phyloP scores from a whole-genome alignment of 2,888 invertebrate genomes.

The Drosophila meridionalis region DNA sequence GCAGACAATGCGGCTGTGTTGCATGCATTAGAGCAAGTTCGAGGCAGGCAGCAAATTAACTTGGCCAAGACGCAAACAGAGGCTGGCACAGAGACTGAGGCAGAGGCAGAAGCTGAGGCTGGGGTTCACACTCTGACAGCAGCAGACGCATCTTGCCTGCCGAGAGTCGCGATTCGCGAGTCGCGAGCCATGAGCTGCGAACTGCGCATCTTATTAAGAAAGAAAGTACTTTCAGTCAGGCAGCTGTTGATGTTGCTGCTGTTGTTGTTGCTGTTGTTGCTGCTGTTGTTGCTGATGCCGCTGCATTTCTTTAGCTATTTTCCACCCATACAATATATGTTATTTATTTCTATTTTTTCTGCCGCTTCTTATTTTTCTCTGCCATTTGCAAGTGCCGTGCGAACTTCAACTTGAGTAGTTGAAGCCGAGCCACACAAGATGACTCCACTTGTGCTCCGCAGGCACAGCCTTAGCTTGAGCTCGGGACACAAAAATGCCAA shows the following conservation, averaged over 20 bases:
- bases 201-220: slow-evolving; percentile 78
- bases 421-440: slow-evolving; percentile 70
- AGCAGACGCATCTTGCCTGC: slow-evolving; percentile 58
- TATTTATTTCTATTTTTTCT: slow-evolving; percentile 50
- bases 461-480: slow-evolving; percentile 18
- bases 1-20: slow-evolving; percentile 43
- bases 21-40: slow-evolving; percentile 79
- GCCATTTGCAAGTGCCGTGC: slow-evolving; percentile 70
- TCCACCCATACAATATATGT: slow-evolving; percentile 59
- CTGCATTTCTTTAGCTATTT: slow-evolving; percentile 52
- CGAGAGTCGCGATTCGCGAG: slow-evolving; percentile 31
- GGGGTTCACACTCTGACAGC: slow-evolving; percentile 22
- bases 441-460: slow-evolving; percentile 52
- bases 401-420: slow-evolving; percentile 74
- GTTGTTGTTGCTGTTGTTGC: slow-evolving; percentile 39
- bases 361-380: slow-evolving; percentile 30
- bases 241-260: slow-evolving; percentile 48
- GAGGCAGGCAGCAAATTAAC: slow-evolving; percentile 74
- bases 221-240: slow-evolving; percentile 79
- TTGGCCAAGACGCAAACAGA: slow-evolving; percentile 35
- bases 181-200: slow-evolving; percentile 54
- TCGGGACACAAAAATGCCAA: slow-evolving; percentile 14
- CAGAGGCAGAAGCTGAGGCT: background rate
- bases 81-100: slow-evolving; percentile 7
- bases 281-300: slow-evolving; percentile 42